Evolutionary conservation across 64 coral and sea anemone species (phyloP).

Genomic region (Hydrozoanthus tunicans): DNA sequence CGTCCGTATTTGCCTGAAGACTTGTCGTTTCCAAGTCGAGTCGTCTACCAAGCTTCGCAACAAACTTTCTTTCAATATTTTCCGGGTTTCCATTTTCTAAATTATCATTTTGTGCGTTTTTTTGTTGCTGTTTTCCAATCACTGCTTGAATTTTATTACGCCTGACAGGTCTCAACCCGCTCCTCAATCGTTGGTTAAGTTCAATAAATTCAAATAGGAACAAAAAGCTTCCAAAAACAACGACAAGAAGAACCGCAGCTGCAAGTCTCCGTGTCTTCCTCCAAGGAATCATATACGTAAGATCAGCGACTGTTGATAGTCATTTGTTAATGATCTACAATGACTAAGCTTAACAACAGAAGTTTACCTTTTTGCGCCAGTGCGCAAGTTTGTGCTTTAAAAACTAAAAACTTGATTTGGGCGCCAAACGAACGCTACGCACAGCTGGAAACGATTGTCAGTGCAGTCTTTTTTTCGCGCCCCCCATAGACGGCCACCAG

Average conservation of each 20-base stretch:
- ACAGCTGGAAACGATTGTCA: not conserved
- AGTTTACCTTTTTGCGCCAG: not conserved
- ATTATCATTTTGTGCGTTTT: not conserved
- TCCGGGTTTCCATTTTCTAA: not conserved
- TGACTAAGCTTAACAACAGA: not conserved
- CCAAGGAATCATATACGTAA: constrained; percentile 41
- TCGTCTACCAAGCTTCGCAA: not conserved
- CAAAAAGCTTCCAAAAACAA: not conserved
- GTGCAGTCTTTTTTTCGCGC: not conserved
- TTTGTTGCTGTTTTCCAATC: not conserved
- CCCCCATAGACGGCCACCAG: not conserved
- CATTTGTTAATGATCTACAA: constrained; percentile 32
- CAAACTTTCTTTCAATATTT: not conserved
- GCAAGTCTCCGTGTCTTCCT: constrained; percentile 36
- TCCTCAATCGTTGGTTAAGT: not conserved
- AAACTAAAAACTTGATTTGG: constrained; percentile 14
- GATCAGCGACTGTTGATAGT: not conserved
- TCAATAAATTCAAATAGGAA: constrained; percentile 16
- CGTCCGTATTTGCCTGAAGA: constrained; percentile 20
- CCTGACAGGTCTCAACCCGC: constrained; percentile 8
- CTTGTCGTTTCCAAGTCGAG: constrained; percentile 38
- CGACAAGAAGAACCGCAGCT: not conserved
- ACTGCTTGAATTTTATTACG: not conserved
- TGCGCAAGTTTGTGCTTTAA: not conserved
- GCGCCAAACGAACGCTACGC: constrained; percentile 39